Evolutionary conservation across 2,797 vertebrate species (phyloP).

Genomic region (Pangasius krempfi): DNA sequence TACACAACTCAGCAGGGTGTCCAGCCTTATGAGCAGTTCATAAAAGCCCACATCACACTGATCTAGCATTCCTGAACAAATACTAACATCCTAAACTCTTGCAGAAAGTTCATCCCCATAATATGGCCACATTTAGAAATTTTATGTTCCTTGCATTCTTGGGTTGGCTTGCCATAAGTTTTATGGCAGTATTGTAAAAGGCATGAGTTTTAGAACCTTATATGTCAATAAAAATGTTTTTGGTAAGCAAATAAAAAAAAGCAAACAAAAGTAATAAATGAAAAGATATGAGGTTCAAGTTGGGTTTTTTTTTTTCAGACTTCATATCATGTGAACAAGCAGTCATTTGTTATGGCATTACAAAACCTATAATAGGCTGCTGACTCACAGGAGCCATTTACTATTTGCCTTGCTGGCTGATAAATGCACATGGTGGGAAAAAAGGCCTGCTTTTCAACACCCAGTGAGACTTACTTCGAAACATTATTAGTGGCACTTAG

Average conservation of each 20-base stretch:
- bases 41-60: neutral
- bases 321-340: neutral
- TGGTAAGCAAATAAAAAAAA: neutral
- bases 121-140: neutral
- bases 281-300: neutral
- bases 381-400: conserved; percentile 29
- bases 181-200: neutral
- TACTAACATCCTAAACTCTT: neutral
- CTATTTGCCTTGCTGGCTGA: conserved; percentile 62
- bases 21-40: conserved; percentile 10
- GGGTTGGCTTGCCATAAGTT: neutral
- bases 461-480: conserved; percentile 67
- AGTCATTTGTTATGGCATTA: conserved; percentile 5
- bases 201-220: neutral
- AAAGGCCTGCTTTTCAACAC: conserved; percentile 70
- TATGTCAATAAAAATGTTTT: neutral
- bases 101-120: neutral
- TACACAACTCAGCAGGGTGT: neutral
- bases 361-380: conserved; percentile 4
- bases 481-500: conserved; percentile 72
- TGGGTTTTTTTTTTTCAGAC: neutral
- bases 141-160: neutral
- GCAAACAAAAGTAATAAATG: neutral
- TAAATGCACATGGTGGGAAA: conserved; percentile 60
- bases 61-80: conserved; percentile 7